phyloP scores from a whole-genome alignment of 1,140 invertebrate species.

The Saccostrea glomerata region DNA sequence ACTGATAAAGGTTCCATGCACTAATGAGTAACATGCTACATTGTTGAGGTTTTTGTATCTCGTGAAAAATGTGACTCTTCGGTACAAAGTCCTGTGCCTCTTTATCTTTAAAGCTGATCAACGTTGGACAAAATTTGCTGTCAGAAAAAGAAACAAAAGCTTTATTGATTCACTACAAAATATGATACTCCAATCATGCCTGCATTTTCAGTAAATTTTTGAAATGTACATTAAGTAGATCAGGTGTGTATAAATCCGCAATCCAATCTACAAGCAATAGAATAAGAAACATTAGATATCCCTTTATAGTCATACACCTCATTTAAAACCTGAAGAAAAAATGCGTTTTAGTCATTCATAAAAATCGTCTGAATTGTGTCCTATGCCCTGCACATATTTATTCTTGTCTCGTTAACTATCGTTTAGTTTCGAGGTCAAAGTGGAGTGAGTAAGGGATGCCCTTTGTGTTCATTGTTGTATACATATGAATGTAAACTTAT shows the following conservation, averaged over 20 bases:
- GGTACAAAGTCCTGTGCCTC: neutral
- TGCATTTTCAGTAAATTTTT: slow-evolving; percentile 28
- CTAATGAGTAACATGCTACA: slow-evolving; percentile 2
- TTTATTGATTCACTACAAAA: slow-evolving; percentile 8
- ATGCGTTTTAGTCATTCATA: slow-evolving; percentile 30
- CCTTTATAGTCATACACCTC: neutral
- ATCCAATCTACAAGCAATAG: neutral
- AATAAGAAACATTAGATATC: slow-evolving; percentile 16
- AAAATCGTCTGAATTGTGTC: neutral
- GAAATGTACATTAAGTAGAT: neutral
- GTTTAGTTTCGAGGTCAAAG: slow-evolving; percentile 17
- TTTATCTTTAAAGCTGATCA: slow-evolving; percentile 26
- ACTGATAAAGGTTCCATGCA: neutral
- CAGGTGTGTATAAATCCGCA: slow-evolving; percentile 10
- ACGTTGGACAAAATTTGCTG: neutral
- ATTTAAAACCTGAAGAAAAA: slow-evolving; percentile 20
- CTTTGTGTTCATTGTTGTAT: slow-evolving; percentile 6
- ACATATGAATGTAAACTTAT: neutral
- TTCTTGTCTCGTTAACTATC: slow-evolving; percentile 31
- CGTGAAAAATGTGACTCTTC: neutral
- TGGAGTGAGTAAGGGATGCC: slow-evolving; percentile 12
- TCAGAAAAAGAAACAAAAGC: slow-evolving; percentile 20
- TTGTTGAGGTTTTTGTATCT: slow-evolving; percentile 25
- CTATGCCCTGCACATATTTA: neutral
- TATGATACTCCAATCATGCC: slow-evolving; percentile 8